Conservation (phyloP, 92 coral and sea anemone genomes). For the Epizoanthus illoricatus region DNA sequence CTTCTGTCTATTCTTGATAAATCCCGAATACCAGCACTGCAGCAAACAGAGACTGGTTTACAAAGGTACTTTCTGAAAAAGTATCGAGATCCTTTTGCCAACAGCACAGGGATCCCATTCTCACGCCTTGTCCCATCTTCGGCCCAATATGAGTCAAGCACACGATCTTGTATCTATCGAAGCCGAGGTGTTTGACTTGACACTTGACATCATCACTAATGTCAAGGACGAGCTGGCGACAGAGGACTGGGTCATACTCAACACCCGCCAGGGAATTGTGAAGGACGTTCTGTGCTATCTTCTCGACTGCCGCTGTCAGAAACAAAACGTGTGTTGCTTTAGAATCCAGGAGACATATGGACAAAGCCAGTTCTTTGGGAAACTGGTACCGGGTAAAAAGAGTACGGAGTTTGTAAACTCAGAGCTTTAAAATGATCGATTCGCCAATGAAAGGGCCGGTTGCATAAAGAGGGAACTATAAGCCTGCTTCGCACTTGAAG, state of each 20-base stretch:
- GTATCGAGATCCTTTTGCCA: constrained; percentile 61
- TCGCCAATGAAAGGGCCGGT: too few species aligned
- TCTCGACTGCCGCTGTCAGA: constrained; percentile 43
- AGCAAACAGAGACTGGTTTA: constrained; percentile 58
- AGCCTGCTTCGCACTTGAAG: too few species aligned
- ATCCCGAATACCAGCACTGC: constrained; percentile 58
- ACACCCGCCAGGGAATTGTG: constrained; percentile 34
- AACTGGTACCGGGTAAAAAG: too few species aligned
- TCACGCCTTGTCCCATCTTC: constrained; percentile 50
- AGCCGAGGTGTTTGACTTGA: constrained; percentile 64
- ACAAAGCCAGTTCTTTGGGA: background rate
- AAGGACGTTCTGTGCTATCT: constrained; percentile 43
- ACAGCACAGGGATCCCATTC: constrained; percentile 64
- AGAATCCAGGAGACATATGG: background rate
- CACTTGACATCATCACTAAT: constrained; percentile 60
- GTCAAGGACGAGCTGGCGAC: constrained; percentile 60
- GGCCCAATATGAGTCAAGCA: constrained; percentile 67
- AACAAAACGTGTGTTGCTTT: background rate
- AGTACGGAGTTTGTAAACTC: too few species aligned
- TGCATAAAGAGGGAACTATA: too few species aligned
- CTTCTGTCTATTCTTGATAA: constrained; percentile 54
- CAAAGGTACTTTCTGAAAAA: constrained; percentile 54
- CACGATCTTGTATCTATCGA: constrained; percentile 76
- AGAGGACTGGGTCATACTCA: constrained; percentile 59
- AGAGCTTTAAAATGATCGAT: too few species aligned